Base-by-base conservation (phyloP, 2,113 vertebrate genomes). In the Cyprinodon tularosa region DNA sequence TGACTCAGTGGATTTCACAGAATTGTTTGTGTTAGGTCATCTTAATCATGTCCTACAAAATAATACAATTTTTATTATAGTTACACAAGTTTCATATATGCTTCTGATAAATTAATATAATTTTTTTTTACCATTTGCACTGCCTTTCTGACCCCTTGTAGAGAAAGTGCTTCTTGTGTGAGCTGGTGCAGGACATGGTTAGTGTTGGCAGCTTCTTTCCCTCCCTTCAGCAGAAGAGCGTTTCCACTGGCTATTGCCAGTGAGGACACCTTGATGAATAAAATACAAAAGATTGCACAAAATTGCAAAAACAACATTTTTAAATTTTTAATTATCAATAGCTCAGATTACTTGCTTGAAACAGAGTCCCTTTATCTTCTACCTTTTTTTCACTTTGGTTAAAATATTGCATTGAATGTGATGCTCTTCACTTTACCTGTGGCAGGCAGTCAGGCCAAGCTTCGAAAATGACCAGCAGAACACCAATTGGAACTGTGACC, bases 391-490 rank as follows among this genome's bases (percentile, higher is more conserved):
- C 50, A 57, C 6, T 20, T 57, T 42, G 44, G 44, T 45, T 45
- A 12, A 45, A 45, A 12, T 11, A 11, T 45, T 9, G 9, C n/a
- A n/a, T 20, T n/a, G 6, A 42, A 6, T 1, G 0, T 42, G 5
- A 42, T 42, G 9, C 42, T 42, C 45, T 22, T 37, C 22, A 15
- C 17, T 38, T 45, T 71, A 99, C 97, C 96, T 99, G 98, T 0
- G 98, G 98, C n/a, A 98, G 93, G 76, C 98, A 99, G 91, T 99
- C 98, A 0, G 98, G 97, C 15, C 98, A 95, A 63, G 97, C 98
- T 85, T 99, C 98, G 66, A 99, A 99, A 88, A 99, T 98, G 73
- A 99, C 97, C 0, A 99, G 93, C 3, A 99, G 93, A 45, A 99
- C 96, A 0, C 98, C 98, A 6, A 99, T 98, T 4, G 98, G 98